Conservation (phyloP, 2,888 invertebrate species). For the Ferrisia virgata region DNA sequence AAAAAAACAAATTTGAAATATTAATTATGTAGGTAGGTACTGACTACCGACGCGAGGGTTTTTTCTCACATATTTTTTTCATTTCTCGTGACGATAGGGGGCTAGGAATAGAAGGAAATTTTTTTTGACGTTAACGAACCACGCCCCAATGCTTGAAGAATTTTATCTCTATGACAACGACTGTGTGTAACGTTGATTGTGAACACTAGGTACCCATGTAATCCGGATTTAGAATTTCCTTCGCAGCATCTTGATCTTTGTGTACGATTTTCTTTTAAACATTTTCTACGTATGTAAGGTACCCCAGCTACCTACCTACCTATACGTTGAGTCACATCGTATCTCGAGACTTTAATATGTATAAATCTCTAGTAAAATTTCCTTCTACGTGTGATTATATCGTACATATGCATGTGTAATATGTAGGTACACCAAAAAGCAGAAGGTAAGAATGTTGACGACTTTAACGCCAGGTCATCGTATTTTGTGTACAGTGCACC, state of each 20-base stretch:
- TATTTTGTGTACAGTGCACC: not conserved
- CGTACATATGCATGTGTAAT: no score
- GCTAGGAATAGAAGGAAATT: not conserved
- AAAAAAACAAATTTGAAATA: no score
- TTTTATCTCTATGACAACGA: slow-evolving; percentile 22
- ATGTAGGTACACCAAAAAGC: not conserved
- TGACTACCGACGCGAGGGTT: not conserved
- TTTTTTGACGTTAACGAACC: slow-evolving; percentile 8
- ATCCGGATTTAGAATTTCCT: slow-evolving; percentile 6
- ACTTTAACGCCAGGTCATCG: not conserved
- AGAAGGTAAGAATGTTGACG: not conserved
- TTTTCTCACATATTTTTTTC: not conserved
- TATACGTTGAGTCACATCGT: no score
- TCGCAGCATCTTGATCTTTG: not conserved
- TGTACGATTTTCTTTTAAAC: not conserved
- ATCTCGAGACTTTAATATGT: no score
- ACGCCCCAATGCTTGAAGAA: not conserved
- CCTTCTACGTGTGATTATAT: no score
- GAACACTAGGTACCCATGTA: not conserved
- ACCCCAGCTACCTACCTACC: no score
- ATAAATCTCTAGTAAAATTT: no score
- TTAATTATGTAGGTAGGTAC: not conserved
- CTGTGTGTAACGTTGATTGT: not conserved
- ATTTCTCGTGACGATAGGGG: not conserved
- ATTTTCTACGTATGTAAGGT: no score